These are phyloP conservation scores for Drosophila siamana DNA, from an alignment of 2,888 invertebrate species.

Conservation along the genomic window DNA sequence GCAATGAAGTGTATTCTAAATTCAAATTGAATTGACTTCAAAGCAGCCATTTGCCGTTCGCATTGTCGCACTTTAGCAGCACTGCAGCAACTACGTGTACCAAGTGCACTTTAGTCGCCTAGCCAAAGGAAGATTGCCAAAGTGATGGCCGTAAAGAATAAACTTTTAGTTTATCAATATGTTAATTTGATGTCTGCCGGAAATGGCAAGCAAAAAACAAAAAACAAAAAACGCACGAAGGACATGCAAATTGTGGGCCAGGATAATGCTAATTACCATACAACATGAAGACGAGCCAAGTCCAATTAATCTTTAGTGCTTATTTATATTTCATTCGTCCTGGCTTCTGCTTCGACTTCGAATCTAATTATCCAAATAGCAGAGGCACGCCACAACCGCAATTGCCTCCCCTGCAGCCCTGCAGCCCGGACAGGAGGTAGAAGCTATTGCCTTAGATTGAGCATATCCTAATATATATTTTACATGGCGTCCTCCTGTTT, in stretches of 20 bases:
- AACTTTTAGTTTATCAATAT: slow-evolving; percentile 47
- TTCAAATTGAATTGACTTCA: slow-evolving; percentile 61
- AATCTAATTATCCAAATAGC: slow-evolving; percentile 73
- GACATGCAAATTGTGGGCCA: slow-evolving; percentile 30
- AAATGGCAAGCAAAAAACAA: background rate
- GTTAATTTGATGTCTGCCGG: slow-evolving; percentile 48
- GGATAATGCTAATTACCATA: slow-evolving; percentile 53
- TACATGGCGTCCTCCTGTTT: slow-evolving; percentile 32
- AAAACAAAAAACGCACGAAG: slow-evolving; percentile 17
- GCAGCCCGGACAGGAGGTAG: too few relatives aligned
- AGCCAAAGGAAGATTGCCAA: slow-evolving; percentile 8
- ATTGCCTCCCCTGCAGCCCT: slow-evolving; percentile 3
- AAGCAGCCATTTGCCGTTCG: slow-evolving; percentile 8
- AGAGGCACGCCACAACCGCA: slow-evolving; percentile 52
- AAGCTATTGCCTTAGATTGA: slow-evolving; percentile 10
- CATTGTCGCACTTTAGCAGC: slow-evolving; percentile 1
- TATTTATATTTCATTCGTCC: slow-evolving; percentile 70
- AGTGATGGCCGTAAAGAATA: background rate
- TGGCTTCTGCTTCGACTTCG: slow-evolving; percentile 42
- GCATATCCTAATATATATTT: slow-evolving; percentile 38
- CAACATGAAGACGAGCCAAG: slow-evolving; percentile 54
- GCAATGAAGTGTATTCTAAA: slow-evolving; percentile 53
- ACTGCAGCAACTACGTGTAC: slow-evolving; percentile 22
- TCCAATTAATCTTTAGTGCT: slow-evolving; percentile 74
- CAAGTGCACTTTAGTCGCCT: slow-evolving; percentile 31